Evolutionary conservation across 2,888 invertebrate genomes (phyloP), one percentile per base, ranked within the genome.

Genomic region (Melangyna quadrimaculata): DNA sequence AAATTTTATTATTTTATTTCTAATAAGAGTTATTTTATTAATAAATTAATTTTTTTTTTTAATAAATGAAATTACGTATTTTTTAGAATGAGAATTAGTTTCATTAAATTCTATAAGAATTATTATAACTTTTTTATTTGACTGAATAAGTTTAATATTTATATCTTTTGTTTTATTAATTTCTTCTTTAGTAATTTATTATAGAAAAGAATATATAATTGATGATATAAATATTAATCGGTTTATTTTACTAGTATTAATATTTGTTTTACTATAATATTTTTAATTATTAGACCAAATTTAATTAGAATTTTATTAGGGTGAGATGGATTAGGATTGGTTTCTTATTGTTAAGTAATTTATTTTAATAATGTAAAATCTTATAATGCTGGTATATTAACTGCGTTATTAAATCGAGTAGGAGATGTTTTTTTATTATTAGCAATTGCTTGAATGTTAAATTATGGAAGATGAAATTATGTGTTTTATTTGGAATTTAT

Each of bases 281-380:
- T n/a, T n/a, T n/a, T n/a, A n/a, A n/a, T n/a, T n/a, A n/a, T n/a
- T 92, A 94, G 94, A 0, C 95, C 94, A 84, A 95, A 95, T 93
- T 93, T 95, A 92, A 93, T 95, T 93, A 94, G 94, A 91, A 94
- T 95, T 93, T 93, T 95, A 91, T 93, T 96, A 90, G 95, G 95
- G 0, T 96, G 95, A 87, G 95, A 96, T 94, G 95, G 95, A 0
- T 93, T 96, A 91, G 95, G 95, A 0, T 93, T 96, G 90, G 92
- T 94, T 89, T 96, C 95, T 90, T 96, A 95, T 94, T 94, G 94
- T 93, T 94, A 96, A 96, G 89, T 90, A 3, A 90, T 90, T 90
- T 90, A 90, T 90, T 90, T 89, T 89, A 89, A 95, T 92, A 95
- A 95, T 93, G 90, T 93, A 73, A 94, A 94, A 83, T 95, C 95